A percentile compares a stretch with the other conserved stretches of the same genome.
These are phyloP conservation scores for Megaceryle torquata DNA, from an alignment of 2,113 vertebrate species.

Conservation along the genomic window DNA sequence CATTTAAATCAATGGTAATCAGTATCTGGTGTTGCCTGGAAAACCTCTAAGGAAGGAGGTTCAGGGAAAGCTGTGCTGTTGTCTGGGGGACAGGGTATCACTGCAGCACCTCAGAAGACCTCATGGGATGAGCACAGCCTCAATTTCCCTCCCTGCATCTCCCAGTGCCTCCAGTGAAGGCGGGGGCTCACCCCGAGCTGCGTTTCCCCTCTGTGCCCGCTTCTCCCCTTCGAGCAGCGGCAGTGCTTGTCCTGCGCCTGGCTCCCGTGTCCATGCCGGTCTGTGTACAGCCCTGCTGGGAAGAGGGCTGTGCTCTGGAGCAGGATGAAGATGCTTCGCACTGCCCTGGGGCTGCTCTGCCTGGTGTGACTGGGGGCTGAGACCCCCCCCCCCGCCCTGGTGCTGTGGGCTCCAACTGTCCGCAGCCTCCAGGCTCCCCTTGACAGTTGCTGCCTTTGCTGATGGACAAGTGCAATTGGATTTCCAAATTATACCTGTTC, in stretches of 20 bases:
- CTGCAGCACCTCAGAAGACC: too few relatives aligned
- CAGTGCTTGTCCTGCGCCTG: fast-evolving
- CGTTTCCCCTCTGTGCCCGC: neutral
- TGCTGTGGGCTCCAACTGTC: neutral
- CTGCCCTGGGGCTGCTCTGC: neutral
- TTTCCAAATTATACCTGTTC: conserved; percentile 17
- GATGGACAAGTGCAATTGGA: conserved; percentile 26
- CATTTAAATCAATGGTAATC: neutral
- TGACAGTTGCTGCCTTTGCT: neutral
- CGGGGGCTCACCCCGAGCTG: fast-evolving
- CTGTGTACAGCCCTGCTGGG: neutral
- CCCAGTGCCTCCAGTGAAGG: fast-evolving
- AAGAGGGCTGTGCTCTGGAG: neutral
- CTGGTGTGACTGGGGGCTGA: fast-evolving
- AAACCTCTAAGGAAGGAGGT: neutral
- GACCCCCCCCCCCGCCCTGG: neutral
- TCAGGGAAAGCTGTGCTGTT: neutral
- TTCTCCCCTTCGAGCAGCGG: fast-evolving
- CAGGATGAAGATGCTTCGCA: neutral
- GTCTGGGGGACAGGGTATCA: fast-evolving
- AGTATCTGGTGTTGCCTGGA: neutral
- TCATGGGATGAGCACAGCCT: fast-evolving
- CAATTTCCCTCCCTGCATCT: fast-evolving
- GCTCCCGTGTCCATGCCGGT: fast-evolving
- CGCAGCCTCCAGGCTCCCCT: neutral